phyloP scores from a whole-genome alignment of 2,797 vertebrate species.

The Crax fasciolata region DNA sequence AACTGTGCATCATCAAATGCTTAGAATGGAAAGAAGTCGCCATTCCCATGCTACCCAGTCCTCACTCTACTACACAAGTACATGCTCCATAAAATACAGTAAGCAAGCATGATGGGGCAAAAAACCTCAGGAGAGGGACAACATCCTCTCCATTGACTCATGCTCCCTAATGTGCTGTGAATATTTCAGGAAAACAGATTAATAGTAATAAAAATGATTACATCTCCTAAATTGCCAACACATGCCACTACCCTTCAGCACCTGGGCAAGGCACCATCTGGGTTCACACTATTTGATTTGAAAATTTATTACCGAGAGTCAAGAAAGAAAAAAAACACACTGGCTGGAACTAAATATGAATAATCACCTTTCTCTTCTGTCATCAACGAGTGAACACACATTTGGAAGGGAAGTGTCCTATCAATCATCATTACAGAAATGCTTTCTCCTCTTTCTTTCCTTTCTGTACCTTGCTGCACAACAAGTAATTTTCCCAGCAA shows the following conservation, averaged over 20 bases:
- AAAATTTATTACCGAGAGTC: constrained; percentile 9
- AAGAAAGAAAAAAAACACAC: background rate
- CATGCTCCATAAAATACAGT: background rate
- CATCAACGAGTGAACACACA: fast-evolving
- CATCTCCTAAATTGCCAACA: background rate
- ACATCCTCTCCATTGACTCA: background rate
- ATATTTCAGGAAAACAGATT: background rate
- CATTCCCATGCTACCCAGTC: background rate
- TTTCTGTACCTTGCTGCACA: constrained; percentile 24
- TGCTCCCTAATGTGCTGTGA: background rate
- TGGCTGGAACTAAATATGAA: background rate
- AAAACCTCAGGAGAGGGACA: background rate
- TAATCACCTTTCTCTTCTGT: background rate
- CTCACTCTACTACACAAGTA: background rate
- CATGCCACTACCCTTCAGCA: background rate
- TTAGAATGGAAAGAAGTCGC: background rate
- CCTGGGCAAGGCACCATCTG: background rate
- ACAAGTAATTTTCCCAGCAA: background rate
- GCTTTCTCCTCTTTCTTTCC: constrained; percentile 21
- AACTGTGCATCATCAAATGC: background rate
- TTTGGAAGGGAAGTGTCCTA: constrained; percentile 45
- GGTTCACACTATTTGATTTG: background rate
- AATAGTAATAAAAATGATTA: background rate
- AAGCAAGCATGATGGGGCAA: background rate
- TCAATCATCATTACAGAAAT: constrained; percentile 44